Percentiles rank a stretch among this genome's conserved stretches.
Evolutionary conservation across 2,888 invertebrate genomes (phyloP).

Genomic region (Nomada hirtipes): DNA sequence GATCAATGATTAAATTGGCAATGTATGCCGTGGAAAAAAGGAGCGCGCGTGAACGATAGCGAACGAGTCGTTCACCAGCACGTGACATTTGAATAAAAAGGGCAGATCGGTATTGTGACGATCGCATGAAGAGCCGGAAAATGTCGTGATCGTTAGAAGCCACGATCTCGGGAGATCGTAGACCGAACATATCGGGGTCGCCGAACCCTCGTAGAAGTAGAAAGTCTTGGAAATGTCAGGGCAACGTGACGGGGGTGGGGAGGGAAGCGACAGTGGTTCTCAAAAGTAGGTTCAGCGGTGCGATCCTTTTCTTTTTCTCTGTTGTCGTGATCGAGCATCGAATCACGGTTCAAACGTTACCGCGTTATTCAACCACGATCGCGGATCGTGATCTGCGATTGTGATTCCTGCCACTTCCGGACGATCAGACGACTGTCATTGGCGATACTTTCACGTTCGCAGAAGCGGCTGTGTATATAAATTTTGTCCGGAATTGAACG

Average conservation of each 20-base stretch:
- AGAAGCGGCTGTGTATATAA: background rate
- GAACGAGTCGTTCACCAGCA: background rate
- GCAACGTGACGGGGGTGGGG: constrained; percentile 71
- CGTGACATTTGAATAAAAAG: constrained; percentile 53
- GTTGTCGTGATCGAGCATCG: background rate
- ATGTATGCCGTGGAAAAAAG: background rate
- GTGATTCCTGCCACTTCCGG: constrained; percentile 43
- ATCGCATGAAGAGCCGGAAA: constrained; percentile 45
- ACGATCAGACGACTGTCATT: background rate
- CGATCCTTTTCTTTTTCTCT: constrained; percentile 12
- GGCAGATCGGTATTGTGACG: constrained; percentile 27
- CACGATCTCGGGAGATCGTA: constrained; percentile 53
- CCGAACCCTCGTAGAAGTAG: constrained; percentile 80
- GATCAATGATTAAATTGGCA: background rate
- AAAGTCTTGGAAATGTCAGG: constrained; percentile 83
- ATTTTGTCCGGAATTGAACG: background rate
- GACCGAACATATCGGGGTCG: constrained; percentile 71
- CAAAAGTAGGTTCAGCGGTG: constrained; percentile 71
- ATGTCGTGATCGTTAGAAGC: constrained; percentile 67
- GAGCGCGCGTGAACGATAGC: background rate
- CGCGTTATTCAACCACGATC: constrained; percentile 10
- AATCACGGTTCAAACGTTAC: constrained; percentile 5
- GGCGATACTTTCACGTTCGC: constrained; percentile 14
- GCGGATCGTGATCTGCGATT: constrained; percentile 44
- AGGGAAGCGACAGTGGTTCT: constrained; percentile 80